These are phyloP conservation scores for Meiosimyza platycephala DNA, from an alignment of 2,888 invertebrate species.

Conservation along the genomic window DNA sequence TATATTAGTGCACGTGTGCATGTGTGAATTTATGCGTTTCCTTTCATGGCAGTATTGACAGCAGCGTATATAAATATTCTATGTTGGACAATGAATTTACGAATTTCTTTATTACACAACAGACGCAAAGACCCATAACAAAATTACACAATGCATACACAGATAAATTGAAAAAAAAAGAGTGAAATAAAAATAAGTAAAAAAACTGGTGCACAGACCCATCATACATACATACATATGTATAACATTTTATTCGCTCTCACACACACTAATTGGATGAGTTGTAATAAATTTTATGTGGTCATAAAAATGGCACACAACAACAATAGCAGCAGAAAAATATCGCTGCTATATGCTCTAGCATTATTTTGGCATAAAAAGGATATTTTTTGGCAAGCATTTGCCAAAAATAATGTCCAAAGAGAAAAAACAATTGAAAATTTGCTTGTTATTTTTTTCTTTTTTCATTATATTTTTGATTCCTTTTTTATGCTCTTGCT, in stretches of 20 bases:
- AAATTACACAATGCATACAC: no score
- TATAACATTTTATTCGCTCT: not conserved
- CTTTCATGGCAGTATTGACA: not conserved
- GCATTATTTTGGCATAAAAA: conserved; percentile 14
- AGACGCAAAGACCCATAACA: no score
- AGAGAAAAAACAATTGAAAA: not conserved
- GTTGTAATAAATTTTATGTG: conserved; percentile 28
- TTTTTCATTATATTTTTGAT: not conserved
- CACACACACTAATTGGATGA: conserved; percentile 27
- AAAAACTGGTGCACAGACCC: no score
- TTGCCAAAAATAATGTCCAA: not conserved
- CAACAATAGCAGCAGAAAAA: not conserved
- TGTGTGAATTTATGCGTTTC: not conserved
- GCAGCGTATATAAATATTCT: not conserved
- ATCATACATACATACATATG: no score
- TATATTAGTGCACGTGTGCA: not conserved
- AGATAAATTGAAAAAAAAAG: no score
- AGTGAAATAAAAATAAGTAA: no score
- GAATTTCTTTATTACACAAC: not conserved
- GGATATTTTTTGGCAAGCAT: not conserved
- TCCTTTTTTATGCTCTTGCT: not conserved
- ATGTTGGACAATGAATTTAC: not conserved
- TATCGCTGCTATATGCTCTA: not conserved
- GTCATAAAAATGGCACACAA: conserved; percentile 26
- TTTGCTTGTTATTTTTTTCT: not conserved